Conservation (phyloP, 2,888 invertebrate species). For the Sussaba pulchella region DNA sequence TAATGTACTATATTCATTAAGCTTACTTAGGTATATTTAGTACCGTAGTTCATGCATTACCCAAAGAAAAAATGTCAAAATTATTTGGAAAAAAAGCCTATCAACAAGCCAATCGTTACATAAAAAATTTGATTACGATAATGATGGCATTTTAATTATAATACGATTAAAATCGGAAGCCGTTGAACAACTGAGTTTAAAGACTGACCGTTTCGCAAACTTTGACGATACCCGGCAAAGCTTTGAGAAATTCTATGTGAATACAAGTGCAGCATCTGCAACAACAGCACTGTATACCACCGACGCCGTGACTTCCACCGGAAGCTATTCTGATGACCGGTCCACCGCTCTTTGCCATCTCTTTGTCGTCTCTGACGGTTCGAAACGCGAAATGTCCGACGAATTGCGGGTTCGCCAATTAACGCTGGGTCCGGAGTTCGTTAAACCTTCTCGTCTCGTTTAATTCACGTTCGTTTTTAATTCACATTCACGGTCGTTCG, state of each 20-base stretch:
- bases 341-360: constrained; percentile 73
- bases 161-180: too few relatives aligned
- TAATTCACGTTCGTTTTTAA: constrained; percentile 1
- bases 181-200: too few relatives aligned
- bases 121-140: background rate
- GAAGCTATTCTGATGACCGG: constrained; percentile 80
- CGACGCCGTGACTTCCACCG: constrained; percentile 78
- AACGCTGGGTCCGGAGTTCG: constrained; percentile 51
- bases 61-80: background rate
- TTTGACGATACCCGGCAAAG: constrained; percentile 91
- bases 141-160: background rate
- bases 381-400: constrained; percentile 2
- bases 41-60: too few relatives aligned
- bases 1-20: too few relatives aligned
- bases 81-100: background rate
- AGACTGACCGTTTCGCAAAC: constrained; percentile 88
- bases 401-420: constrained; percentile 44
- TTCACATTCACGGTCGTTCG: constrained; percentile 45
- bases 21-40: too few relatives aligned
- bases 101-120: background rate
- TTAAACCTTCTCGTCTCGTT: constrained; percentile 63
- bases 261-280: constrained; percentile 92
- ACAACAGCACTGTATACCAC: constrained; percentile 88
- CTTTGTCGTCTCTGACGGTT: constrained; percentile 15
- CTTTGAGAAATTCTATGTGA: constrained; percentile 90